These are phyloP conservation scores for Camponotus fellah DNA, from an alignment of 2,888 invertebrate genomes.

Conservation along the genomic window DNA sequence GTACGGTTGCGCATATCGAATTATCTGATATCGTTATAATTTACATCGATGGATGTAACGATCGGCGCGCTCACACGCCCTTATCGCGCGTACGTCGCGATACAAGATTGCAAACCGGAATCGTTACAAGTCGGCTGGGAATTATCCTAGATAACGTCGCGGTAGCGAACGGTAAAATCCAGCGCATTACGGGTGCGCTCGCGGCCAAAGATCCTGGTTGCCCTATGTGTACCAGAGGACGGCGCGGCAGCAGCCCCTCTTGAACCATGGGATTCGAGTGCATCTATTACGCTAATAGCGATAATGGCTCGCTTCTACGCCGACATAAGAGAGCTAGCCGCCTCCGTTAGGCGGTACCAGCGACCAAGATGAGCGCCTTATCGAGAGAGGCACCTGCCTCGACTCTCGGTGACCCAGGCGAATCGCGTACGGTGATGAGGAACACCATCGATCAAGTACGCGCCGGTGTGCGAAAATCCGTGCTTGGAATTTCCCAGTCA, in stretches of 20 bases:
- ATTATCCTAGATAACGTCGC: constrained; percentile 44
- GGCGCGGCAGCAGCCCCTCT: constrained; percentile 8
- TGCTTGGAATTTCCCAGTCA: constrained; percentile 43
- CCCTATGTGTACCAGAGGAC: neutral
- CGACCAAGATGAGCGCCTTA: constrained; percentile 14
- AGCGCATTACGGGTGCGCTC: constrained; percentile 14
- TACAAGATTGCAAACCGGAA: constrained; percentile 79
- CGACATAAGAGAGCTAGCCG: constrained; percentile 68
- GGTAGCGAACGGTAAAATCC: constrained; percentile 45
- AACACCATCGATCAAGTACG: constrained; percentile 42
- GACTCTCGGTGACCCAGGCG: constrained; percentile 22
- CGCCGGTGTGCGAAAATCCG: constrained; percentile 49
- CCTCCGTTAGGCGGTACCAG: constrained; percentile 59
- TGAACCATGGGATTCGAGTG: constrained; percentile 59
- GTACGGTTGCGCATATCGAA: neutral
- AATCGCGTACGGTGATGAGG: constrained; percentile 38
- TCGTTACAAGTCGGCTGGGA: constrained; percentile 70
- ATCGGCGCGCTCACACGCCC: constrained; percentile 48
- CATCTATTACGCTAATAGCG: constrained; percentile 81
- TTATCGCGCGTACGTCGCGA: constrained; percentile 64
- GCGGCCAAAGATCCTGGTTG: constrained; percentile 30
- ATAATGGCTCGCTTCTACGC: constrained; percentile 79
- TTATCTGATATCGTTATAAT: constrained; percentile 63
- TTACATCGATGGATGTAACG: constrained; percentile 65
- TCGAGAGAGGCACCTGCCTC: constrained; percentile 45